A percentile compares a stretch with the other conserved stretches of the same genome.
Conservation (phyloP, 2,888 invertebrate genomes). For the Anoncus sp. region DNA sequence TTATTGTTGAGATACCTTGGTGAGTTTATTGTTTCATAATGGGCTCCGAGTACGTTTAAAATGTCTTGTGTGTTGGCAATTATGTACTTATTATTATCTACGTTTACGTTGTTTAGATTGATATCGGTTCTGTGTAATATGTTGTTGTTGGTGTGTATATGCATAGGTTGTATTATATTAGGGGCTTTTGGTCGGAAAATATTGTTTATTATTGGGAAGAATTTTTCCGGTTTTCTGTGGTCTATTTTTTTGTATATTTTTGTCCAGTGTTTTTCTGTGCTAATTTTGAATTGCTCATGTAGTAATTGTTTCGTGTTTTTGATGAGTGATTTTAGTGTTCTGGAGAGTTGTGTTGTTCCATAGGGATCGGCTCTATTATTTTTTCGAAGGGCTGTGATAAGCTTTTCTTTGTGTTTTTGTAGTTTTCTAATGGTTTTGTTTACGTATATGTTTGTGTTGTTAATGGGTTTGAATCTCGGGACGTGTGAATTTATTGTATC, state of each 20-base stretch:
- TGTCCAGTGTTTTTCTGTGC: conserved; percentile 29
- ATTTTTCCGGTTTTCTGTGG: conserved; percentile 23
- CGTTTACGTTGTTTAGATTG: too few species aligned
- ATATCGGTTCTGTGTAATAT: too few species aligned
- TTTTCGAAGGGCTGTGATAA: conserved; percentile 1
- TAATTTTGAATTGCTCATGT: conserved; percentile 17
- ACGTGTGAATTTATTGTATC: conserved; percentile 25
- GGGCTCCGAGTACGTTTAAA: too few species aligned
- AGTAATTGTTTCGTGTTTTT: conserved; percentile 29
- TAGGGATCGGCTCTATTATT: too few species aligned
- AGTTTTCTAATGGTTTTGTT: conserved; percentile 30
- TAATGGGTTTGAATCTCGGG: conserved; percentile 9
- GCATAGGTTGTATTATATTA: too few species aligned
- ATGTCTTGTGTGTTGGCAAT: too few species aligned
- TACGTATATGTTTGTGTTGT: conserved; percentile 33
- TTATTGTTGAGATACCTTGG: too few species aligned
- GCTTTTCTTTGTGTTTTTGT: conserved; percentile 9
- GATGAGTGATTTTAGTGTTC: neutral
- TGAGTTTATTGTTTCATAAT: too few species aligned
- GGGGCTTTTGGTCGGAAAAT: too few species aligned
- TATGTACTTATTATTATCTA: too few species aligned
- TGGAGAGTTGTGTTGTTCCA: too few species aligned
- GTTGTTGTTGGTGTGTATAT: too few species aligned
- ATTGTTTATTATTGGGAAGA: conserved; percentile 45
- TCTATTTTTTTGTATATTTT: conserved; percentile 28